Base-by-base conservation (phyloP, 1,140 invertebrate genomes). In the Charaxes varanes region DNA sequence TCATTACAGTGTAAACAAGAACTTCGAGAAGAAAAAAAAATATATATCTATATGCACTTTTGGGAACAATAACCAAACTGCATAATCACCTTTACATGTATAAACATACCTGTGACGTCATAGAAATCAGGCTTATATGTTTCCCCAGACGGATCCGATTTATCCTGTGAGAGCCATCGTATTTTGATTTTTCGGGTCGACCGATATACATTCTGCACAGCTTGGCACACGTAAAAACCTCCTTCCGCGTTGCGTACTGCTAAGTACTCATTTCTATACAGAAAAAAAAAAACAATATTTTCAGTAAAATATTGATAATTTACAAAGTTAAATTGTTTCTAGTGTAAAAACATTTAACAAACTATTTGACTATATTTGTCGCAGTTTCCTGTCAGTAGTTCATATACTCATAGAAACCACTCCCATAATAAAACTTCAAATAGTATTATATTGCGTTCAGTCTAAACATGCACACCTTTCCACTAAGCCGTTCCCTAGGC, bases 51-150 rank as follows among this genome's bases (percentile, higher is more conserved):
- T n/a, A n/a, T n/a, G n/a, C n/a, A n/a, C n/a, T n/a, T n/a, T n/a
- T n/a, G n/a, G n/a, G n/a, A n/a, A n/a, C 4, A 7, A 4, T 19
- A 6, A 33, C 21, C 21, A 8, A 32, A 19, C 14, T 4, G 10
- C 11, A 5, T 3, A 27, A 22, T 7, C 21, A 3, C 5, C n/a
- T 16, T 6, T 16, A 4, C 14, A 3, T 17, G 4, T 19, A 28
- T n/a, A 4, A 30, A 58, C 52, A 61, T 84, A 93, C 92, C 93
- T 72, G 93, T 96, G 23, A 87, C 83, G 72, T 97, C 95, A 74
- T 95, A 93, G 86, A 96, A 97, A 83, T 97, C 95, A 2, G 94
- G 92, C 27, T 90, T 92, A 84, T 96, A 97, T 8, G 92, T 88
- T 70, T 93, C 89, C 2, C 90, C 89, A 2, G 86, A 77, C 34